Evolutionary conservation across 1,140 invertebrate species (phyloP).

Genomic region (Tribolium madens): DNA sequence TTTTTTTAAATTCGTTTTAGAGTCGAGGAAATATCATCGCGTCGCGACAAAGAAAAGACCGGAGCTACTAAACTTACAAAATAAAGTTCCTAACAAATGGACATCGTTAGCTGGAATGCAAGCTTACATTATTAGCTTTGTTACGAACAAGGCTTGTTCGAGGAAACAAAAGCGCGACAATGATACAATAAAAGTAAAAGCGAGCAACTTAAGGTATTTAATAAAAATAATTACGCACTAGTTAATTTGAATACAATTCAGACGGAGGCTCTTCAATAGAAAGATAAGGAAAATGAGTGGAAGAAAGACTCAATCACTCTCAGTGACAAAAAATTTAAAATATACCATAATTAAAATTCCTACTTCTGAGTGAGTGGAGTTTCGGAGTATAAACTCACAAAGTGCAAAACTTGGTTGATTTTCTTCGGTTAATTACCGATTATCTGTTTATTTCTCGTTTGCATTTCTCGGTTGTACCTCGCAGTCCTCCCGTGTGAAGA

Average conservation of each 20-base stretch:
- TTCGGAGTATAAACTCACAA: background rate
- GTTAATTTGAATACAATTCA: slow-evolving; percentile 41
- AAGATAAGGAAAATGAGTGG: background rate
- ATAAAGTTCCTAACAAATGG: slow-evolving; percentile 46
- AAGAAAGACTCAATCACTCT: too few species aligned
- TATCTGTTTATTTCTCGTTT: slow-evolving; percentile 13
- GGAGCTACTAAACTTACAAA: slow-evolving; percentile 42
- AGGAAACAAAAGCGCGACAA: slow-evolving; percentile 41
- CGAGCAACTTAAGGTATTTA: slow-evolving; percentile 39
- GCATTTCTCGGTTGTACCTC: background rate
- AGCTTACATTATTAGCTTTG: slow-evolving; percentile 46
- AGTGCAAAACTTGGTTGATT: background rate
- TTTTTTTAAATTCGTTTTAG: slow-evolving; percentile 39
- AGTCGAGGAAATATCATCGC: slow-evolving; percentile 23
- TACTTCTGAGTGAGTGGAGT: background rate
- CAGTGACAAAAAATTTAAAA: too few species aligned
- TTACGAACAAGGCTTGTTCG: slow-evolving; percentile 43
- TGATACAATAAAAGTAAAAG: slow-evolving; percentile 42
- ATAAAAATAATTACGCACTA: slow-evolving; percentile 40
- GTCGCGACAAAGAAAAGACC: slow-evolving; percentile 35
- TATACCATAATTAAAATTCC: too few species aligned
- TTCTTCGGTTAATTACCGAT: background rate
- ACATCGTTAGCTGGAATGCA: slow-evolving; percentile 46
- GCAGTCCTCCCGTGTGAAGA: slow-evolving; percentile 3
- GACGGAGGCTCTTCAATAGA: background rate